Evolutionary conservation across 1,140 invertebrate species (phyloP), one percentile per base, ranked within the genome.

Genomic region (Aphaenogaster rudis): DNA sequence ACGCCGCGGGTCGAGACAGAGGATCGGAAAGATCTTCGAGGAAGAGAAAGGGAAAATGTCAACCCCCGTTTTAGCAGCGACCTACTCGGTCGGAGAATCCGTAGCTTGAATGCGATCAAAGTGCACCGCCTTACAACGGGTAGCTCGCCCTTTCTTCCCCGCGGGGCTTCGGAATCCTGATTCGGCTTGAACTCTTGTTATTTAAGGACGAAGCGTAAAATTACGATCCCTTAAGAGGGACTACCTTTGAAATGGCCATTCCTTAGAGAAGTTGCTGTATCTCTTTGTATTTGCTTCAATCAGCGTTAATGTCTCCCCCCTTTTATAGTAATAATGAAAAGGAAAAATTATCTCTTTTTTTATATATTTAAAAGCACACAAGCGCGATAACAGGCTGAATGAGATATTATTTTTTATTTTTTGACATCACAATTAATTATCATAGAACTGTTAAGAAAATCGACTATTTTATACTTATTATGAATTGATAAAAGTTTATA

Each of bases 11-110:
- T 33, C 69, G 88, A 59, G n/a, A 57, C 36, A n/a, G 45, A 50
- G 45, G 59, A 63, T 86, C 74, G 50, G 63, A 39, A 28, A 28
- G 57, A 82, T 57, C 28, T 39, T n/a, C 36, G 50, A 63, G 59
- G 54, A 33, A 54, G 64, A 42, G 52, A 57, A 64, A 74, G 80
- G 85, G 89, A 71, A 64, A 87, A 78, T 81, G 86, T 87, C 84
- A 90, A 90, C 80, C 86, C 88, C 86, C 88, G 81, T 74, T 90
- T 86, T 78, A 86, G 52, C 87, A 45, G 57, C 76, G 86, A 88
- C 59, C 87, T 88, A 86, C 81, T 61, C 69, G 72, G 88, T 77
- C 76, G 77, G 61, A 21, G 82, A 64, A 86, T 90, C 54, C 88
- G 52, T 59, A 76, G 48, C 66, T 88, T 88, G 87, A 86, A 89